Percentiles rank a stretch among this genome's conserved stretches.
Conservation (phyloP, 1,140 invertebrate genomes). For the Centruroides vittatus region DNA sequence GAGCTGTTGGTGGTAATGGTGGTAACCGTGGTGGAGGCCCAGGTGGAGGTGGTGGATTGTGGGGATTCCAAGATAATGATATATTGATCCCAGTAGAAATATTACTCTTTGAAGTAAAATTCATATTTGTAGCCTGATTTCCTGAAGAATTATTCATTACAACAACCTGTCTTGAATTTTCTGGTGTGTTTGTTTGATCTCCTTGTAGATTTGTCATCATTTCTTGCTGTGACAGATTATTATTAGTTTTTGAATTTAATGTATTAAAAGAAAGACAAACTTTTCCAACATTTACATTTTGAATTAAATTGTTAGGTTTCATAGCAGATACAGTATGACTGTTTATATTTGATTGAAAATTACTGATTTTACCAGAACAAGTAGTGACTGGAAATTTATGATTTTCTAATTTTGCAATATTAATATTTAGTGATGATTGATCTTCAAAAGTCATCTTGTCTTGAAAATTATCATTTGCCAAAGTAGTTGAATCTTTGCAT, state of each 20-base stretch:
- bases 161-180: no score
- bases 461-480: conserved; percentile 4
- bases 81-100: no score
- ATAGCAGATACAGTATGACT: no score
- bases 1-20: conserved; percentile 1
- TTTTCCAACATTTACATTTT: no score
- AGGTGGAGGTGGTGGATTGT: conserved; percentile 13
- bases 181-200: no score
- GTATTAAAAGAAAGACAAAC: no score
- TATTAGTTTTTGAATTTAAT: background rate
- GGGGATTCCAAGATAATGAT: background rate
- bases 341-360: conserved; percentile 1
- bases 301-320: no score
- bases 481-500: conserved; percentile 3
- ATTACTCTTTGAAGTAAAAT: no score
- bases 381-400: background rate
- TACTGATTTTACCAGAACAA: background rate
- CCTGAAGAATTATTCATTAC: no score
- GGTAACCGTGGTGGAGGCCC: conserved; percentile 7
- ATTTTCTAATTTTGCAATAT: conserved; percentile 2
- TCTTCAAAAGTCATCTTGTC: conserved; percentile 9
- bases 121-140: no score
- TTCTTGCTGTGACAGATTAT: conserved; percentile 1
- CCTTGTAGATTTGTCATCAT: no score
- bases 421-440: background rate